phyloP scores from a whole-genome alignment of 2,797 vertebrate genomes.

The Podarcis lilfordi region DNA sequence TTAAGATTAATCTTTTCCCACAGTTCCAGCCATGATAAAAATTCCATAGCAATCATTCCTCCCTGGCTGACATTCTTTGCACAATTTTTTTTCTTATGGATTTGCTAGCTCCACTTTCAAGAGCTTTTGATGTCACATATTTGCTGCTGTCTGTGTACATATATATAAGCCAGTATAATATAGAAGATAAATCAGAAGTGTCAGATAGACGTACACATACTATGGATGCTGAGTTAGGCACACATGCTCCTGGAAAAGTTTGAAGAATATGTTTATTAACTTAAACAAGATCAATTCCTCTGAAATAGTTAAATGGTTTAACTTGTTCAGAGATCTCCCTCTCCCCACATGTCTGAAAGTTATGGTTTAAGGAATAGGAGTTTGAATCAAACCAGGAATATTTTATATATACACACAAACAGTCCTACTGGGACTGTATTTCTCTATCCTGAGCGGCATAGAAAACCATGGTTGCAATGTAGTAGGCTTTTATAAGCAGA shows the following conservation, averaged over 20 bases:
- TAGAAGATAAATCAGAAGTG: not conserved
- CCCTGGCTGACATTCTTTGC: slow-evolving; percentile 18
- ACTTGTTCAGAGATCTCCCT: not conserved
- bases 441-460: not conserved
- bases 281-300: slow-evolving; percentile 2
- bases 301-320: slow-evolving; percentile 21
- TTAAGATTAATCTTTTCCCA: slow-evolving; percentile 34
- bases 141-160: slow-evolving; percentile 6
- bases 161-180: not conserved
- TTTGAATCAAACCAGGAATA: not conserved
- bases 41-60: slow-evolving; percentile 42
- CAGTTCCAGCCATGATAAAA: slow-evolving; percentile 22
- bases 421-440: not conserved
- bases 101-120: slow-evolving; percentile 32
- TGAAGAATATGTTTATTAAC: not conserved
- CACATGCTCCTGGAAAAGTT: not conserved
- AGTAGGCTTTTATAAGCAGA: not conserved
- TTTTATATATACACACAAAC: not conserved
- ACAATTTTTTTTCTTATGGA: slow-evolving; percentile 1
- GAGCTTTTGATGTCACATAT: not conserved
- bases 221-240: not conserved
- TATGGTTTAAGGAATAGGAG: not conserved
- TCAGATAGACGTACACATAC: not conserved
- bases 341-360: not conserved
- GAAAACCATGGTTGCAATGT: not conserved